Evolutionary conservation across 2,888 invertebrate genomes (phyloP).

Genomic region (Silvanus unidentatus): DNA sequence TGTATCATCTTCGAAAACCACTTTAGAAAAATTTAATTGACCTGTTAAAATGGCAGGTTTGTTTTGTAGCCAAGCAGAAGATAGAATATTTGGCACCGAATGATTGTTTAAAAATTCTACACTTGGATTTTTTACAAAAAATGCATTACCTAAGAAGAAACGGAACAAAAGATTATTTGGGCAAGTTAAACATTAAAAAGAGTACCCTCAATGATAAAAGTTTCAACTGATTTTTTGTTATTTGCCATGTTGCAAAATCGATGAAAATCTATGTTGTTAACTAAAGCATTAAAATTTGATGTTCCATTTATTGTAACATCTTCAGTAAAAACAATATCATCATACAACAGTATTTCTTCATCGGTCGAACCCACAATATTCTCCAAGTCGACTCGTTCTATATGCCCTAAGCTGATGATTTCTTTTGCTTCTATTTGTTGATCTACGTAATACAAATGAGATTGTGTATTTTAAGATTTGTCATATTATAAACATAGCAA

Average conservation of each 20-base stretch:
- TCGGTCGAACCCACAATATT: slow-evolving; percentile 39
- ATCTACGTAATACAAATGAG: too few species aligned
- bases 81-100: slow-evolving; percentile 36
- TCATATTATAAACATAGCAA: too few species aligned
- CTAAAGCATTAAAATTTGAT: too few species aligned
- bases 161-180: too few species aligned
- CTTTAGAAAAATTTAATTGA: slow-evolving; percentile 34
- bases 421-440: too few species aligned
- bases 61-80: slow-evolving; percentile 50
- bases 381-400: slow-evolving; percentile 45
- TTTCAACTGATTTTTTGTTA: too few species aligned
- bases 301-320: slow-evolving; percentile 4
- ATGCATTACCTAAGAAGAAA: slow-evolving; percentile 42
- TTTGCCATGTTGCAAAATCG: too few species aligned
- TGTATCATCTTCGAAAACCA: slow-evolving; percentile 35
- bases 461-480: too few species aligned
- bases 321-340: slow-evolving; percentile 9
- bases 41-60: slow-evolving; percentile 32
- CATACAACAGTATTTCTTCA: too few species aligned
- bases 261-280: too few species aligned
- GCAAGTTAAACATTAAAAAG: too few species aligned
- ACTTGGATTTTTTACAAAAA: slow-evolving; percentile 44
- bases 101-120: slow-evolving; percentile 44
- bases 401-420: slow-evolving; percentile 26
- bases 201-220: too few species aligned